Conservation (phyloP, 2,797 vertebrate species). For the Pangasius macronema region DNA sequence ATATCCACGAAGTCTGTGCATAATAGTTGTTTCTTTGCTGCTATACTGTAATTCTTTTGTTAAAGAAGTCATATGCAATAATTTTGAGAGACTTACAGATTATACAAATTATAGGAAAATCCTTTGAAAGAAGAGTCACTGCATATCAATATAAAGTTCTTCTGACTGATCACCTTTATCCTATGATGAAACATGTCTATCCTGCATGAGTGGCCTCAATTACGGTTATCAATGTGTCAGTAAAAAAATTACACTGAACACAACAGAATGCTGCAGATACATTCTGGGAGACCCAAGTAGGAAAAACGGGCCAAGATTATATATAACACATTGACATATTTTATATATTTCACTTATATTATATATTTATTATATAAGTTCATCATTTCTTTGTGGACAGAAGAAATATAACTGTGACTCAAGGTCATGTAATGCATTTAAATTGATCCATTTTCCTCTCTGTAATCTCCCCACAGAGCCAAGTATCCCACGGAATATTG, state of each 20-base stretch:
- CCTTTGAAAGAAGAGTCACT: neutral
- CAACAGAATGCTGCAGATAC: neutral
- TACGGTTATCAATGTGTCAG: neutral
- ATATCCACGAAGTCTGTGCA: neutral
- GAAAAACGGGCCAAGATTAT: neutral
- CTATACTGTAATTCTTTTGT: too few species aligned
- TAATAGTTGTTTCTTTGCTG: neutral
- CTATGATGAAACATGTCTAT: neutral
- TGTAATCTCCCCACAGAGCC: conserved; percentile 7
- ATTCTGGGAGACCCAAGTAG: neutral
- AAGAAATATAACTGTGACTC: neutral
- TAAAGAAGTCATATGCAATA: neutral
- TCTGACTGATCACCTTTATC: neutral
- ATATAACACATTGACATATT: neutral
- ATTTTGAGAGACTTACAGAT: neutral
- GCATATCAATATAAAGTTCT: neutral
- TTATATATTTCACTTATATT: neutral
- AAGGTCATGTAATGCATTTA: conserved; percentile 30
- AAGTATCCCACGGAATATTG: conserved; percentile 9
- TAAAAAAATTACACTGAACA: neutral
- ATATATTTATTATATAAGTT: conserved; percentile 13
- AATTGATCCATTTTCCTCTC: conserved; percentile 25
- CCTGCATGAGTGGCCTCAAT: neutral
- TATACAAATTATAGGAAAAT: neutral
- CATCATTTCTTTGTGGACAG: neutral